phyloP scores from a whole-genome alignment of 2,888 invertebrate genomes.

The Isotomurus palustris region DNA sequence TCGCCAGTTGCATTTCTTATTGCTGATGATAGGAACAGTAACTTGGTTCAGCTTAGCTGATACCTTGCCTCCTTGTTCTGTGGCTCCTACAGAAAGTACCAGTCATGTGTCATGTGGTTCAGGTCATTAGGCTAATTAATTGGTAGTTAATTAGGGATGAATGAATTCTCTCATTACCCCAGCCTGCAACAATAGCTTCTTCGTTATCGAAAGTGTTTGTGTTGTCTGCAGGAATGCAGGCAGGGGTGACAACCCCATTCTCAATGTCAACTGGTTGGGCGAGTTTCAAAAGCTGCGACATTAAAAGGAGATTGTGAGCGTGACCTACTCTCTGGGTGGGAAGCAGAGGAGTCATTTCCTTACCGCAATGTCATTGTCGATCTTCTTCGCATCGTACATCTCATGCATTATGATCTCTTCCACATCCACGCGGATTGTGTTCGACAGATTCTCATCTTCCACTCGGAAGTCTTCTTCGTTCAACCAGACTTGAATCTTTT shows the following conservation, averaged over 20 bases:
- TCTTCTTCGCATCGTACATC: constrained; percentile 19
- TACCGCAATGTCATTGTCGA: constrained; percentile 35
- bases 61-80: constrained; percentile 26
- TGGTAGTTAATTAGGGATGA: neutral
- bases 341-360: too few relatives aligned
- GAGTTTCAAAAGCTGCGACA: constrained; percentile 19
- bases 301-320: too few relatives aligned
- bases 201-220: constrained; percentile 23
- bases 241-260: constrained; percentile 8
- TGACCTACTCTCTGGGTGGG: too few relatives aligned
- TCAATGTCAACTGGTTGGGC: constrained; percentile 17
- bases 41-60: constrained; percentile 27
- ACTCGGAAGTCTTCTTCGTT: constrained; percentile 22
- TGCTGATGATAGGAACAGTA: constrained; percentile 26
- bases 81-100: constrained; percentile 17
- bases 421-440: constrained; percentile 19
- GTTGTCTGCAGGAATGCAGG: constrained; percentile 21
- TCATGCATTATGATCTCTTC: constrained; percentile 28
- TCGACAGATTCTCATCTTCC: constrained; percentile 16
- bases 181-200: constrained; percentile 22
- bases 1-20: constrained; percentile 34
- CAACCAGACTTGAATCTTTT: constrained; percentile 30
- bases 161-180: too few relatives aligned
- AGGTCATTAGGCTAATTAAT: too few relatives aligned
- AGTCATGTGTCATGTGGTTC: too few relatives aligned